Percentiles rank a stretch among this genome's conserved stretches.
Conservation (phyloP, 2,888 invertebrate species). For the Trichogramma evanescens region DNA sequence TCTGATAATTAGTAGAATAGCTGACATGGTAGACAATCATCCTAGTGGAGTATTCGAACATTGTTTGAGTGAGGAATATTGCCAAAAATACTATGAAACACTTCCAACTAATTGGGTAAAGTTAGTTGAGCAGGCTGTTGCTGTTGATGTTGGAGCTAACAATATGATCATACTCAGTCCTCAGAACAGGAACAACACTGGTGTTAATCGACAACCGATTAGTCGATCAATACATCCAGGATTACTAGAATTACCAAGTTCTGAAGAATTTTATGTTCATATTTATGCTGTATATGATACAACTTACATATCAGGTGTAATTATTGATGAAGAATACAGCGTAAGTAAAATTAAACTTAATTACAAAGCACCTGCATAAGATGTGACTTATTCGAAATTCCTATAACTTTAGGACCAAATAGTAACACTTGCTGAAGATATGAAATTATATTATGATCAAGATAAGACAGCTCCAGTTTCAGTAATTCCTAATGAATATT, state of each 20-base stretch:
- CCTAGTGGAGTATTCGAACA: conserved; percentile 49
- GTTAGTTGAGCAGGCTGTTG: conserved; percentile 53
- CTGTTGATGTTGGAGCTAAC: conserved; percentile 52
- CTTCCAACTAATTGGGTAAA: conserved; percentile 66
- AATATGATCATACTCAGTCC: conserved; percentile 48
- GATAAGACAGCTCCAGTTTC: conserved; percentile 22
- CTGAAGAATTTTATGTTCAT: conserved; percentile 54
- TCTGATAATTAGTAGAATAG: conserved; percentile 40
- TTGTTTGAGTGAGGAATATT: conserved; percentile 50
- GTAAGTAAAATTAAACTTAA: conserved; percentile 44
- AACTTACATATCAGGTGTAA: conserved; percentile 60
- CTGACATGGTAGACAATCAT: conserved; percentile 47
- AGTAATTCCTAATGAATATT: conserved; percentile 44
- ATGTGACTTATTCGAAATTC: neutral
- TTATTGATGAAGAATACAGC: conserved; percentile 60
- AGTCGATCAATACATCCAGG: conserved; percentile 15
- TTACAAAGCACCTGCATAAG: neutral
- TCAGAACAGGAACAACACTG: neutral
- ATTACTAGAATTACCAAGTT: conserved; percentile 35
- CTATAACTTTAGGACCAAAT: conserved; percentile 40
- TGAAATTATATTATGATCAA: conserved; percentile 44
- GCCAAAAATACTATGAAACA: conserved; percentile 57
- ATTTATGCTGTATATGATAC: conserved; percentile 58
- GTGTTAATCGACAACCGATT: neutral
- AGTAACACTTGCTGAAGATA: conserved; percentile 39